Percentiles rank a stretch among this genome's conserved stretches.
Evolutionary conservation across 2,797 vertebrate genomes (phyloP).

Genomic region (Coregonus sp.): DNA sequence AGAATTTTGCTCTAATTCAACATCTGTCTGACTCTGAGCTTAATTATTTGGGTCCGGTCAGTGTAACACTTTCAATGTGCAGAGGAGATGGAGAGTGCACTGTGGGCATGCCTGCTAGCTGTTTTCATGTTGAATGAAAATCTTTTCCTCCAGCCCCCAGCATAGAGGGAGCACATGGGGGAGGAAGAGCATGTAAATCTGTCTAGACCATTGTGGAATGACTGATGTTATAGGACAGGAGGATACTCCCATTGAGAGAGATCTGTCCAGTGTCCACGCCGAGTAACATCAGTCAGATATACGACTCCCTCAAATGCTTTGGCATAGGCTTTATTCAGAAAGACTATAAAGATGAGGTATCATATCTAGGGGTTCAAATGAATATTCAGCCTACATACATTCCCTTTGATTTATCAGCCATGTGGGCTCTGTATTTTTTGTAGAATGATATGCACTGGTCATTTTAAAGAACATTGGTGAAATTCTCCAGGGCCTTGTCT

Average conservation of each 20-base stretch:
- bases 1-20: slow-evolving; percentile 12
- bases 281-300: not conserved
- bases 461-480: no score
- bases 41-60: not conserved
- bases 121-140: slow-evolving; percentile 50
- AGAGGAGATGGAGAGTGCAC: slow-evolving; percentile 13
- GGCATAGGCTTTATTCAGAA: not conserved
- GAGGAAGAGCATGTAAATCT: slow-evolving; percentile 25
- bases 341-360: not conserved
- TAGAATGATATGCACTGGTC: no score
- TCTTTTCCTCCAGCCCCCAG: slow-evolving; percentile 31
- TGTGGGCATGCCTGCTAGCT: not conserved
- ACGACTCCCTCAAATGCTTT: not conserved
- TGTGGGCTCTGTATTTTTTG: no score
- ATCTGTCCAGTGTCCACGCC: not conserved
- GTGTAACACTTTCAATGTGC: slow-evolving; percentile 24
- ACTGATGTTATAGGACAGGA: slow-evolving; percentile 10
- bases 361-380: not conserved
- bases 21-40: slow-evolving; percentile 24
- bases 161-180: slow-evolving; percentile 42
- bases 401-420: no score
- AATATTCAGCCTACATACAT: not conserved
- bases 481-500: not conserved
- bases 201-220: slow-evolving; percentile 39
- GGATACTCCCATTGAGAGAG: not conserved